These are phyloP conservation scores for Drosophila ercepeae DNA, from an alignment of 1,140 invertebrate species.

Conservation along the genomic window DNA sequence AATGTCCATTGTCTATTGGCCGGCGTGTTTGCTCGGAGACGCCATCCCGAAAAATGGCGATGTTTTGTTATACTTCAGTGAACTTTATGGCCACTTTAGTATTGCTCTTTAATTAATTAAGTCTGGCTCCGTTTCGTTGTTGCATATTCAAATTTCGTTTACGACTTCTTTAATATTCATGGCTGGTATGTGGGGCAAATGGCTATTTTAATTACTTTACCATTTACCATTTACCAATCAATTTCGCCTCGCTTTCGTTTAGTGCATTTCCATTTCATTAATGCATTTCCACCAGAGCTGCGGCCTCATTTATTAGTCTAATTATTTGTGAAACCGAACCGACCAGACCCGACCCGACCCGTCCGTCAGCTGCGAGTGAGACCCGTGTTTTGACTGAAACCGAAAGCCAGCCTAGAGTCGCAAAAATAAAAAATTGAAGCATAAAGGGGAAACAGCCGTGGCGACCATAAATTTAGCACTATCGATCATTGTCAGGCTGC, in stretches of 20 bases:
- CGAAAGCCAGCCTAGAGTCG: conserved; percentile 32
- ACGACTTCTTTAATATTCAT: conserved; percentile 4
- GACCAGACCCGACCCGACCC: too few species aligned
- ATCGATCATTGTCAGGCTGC: conserved; percentile 76
- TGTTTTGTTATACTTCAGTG: not conserved
- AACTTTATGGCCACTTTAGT: conserved; percentile 13
- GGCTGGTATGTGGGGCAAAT: not conserved
- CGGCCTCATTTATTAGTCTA: conserved; percentile 66
- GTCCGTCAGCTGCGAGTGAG: conserved; percentile 35
- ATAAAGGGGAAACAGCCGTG: conserved; percentile 19
- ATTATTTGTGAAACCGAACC: conserved; percentile 59
- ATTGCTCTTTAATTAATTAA: conserved; percentile 13
- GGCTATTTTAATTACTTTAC: conserved; percentile 33
- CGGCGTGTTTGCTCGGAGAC: too few species aligned
- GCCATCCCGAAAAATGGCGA: not conserved
- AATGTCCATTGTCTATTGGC: not conserved
- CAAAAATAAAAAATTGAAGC: conserved; percentile 41
- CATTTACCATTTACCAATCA: conserved; percentile 14
- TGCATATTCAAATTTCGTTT: conserved; percentile 12
- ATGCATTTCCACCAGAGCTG: conserved; percentile 44
- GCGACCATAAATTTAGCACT: conserved; percentile 65
- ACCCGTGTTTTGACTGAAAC: conserved; percentile 44
- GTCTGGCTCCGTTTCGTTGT: not conserved
- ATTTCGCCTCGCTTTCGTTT: conserved; percentile 22
- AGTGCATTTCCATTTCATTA: conserved; percentile 50